Percentiles rank a stretch among this genome's conserved stretches.
Evolutionary conservation across 1,140 invertebrate species (phyloP).

Genomic region (Zophobas morio): DNA sequence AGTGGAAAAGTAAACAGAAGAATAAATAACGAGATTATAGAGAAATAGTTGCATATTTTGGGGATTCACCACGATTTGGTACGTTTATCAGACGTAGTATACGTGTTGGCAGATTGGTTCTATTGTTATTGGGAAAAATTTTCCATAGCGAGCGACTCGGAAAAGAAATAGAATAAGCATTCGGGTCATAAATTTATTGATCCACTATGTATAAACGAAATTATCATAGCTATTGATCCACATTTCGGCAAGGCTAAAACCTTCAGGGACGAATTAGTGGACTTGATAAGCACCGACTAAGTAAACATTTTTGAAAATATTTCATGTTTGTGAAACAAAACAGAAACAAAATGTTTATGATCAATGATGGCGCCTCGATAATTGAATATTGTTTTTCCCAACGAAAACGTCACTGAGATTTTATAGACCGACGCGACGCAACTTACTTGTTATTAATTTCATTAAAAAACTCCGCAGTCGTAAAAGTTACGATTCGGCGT

Average conservation of each 20-base stretch:
- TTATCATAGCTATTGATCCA: slow-evolving; percentile 13
- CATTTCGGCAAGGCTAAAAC: slow-evolving; percentile 9
- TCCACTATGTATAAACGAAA: slow-evolving; percentile 1
- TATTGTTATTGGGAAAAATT: too few relatives aligned
- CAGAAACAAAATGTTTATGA: background rate
- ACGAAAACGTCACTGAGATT: slow-evolving; percentile 21
- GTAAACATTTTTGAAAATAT: background rate
- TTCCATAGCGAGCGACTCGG: too few relatives aligned
- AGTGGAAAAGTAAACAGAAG: too few relatives aligned
- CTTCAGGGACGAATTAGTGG: slow-evolving; percentile 1
- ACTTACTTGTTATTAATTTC: slow-evolving; percentile 41
- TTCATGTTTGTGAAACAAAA: background rate
- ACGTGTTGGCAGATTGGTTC: too few relatives aligned
- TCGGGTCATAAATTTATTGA: background rate
- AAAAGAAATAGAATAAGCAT: background rate
- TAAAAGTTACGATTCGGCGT: slow-evolving; percentile 33
- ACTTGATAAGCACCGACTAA: background rate
- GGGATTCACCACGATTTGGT: too few relatives aligned
- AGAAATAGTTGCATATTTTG: too few relatives aligned
- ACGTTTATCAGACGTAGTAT: too few relatives aligned
- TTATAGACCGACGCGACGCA: slow-evolving; percentile 34
- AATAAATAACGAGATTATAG: too few relatives aligned
- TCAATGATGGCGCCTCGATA: slow-evolving; percentile 9
- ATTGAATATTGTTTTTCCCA: slow-evolving; percentile 38
- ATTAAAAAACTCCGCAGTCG: slow-evolving; percentile 31